Evolutionary conservation across 2,113 vertebrate species (phyloP), one percentile per base, ranked within the genome.

Genomic region (Nansenia antarctica): DNA sequence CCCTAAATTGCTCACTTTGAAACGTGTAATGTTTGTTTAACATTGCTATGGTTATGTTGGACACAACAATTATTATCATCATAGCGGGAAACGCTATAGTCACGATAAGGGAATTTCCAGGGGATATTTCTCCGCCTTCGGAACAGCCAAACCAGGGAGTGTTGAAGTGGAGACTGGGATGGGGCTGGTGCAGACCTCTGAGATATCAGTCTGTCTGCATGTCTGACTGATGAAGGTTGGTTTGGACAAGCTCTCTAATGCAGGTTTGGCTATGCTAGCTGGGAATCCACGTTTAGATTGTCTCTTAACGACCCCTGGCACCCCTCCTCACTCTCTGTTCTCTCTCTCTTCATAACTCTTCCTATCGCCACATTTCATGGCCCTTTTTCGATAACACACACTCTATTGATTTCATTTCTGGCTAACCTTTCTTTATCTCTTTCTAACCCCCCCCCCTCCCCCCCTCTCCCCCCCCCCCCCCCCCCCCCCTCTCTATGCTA

Each of bases 41-140:
- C 66, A 78, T 82, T 52, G 69, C 81, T 69, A 76, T 86, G 78
- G 80, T 62, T 70, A 85, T 77, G 70, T n/a, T 86, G 82, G 81
- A 81, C 62, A 79, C 67, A 81, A 84, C 81, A 86, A 62, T 82
- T 72, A 70, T 76, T 65, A 73, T 77, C 74, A 63, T 77, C 74
- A 63, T 69, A 81, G 69, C 69, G 30, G 78, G 74, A 64, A 71
- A 22, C 55, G 77, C 12, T 12, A n/a, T 20, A 9, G 57, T 70
- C 69, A 70, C 73, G 69, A 85, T 69, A 74, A 73, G 84, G 84
- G 83, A 80, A 76, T 86, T 87, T 89, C 81, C 84, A 76, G 54
- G 64, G 77, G 24, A 37, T 47, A 15, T 18, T 47, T 47, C 18
- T 47, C 45, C 20, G 6, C n/a, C 45, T 49, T 8, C 20, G 45